Base-by-base conservation (phyloP, 2,888 invertebrate genomes). In the Eristalis intricaria region DNA sequence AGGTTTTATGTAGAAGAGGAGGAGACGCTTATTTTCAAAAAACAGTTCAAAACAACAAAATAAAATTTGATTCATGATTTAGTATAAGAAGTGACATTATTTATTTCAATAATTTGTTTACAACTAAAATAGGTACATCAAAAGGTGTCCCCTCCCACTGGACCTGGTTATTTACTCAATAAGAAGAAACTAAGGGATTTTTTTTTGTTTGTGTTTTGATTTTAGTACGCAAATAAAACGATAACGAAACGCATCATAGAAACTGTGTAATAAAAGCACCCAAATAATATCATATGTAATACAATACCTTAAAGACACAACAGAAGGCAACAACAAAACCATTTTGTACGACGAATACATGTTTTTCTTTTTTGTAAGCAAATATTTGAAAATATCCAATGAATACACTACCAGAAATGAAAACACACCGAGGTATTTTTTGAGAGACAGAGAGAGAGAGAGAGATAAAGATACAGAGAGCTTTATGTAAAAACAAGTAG, bases 241-340 rank as follows among this genome's bases (percentile, higher is more conserved):
- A 50, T 8, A 50, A 50, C 50, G 26, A 26, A 50, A 50, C n/a
- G 50, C 8, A 50, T 50, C 50, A 50, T 19, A 50, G n/a, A 50
- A 32, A 50, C 19, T 50, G 50, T 50, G 50, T 50, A 50, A 50
- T 50, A 19, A 50, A 50, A 50, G 50, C 50, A 50, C 50, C 50
- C 50, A 50, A 50, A 50, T 50, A 50, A 50, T n/a, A 50, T 50
- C 50, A 50, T 50, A 50, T 50, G 19, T 50, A 19, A 19, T n/a
- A 7, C 8, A 50, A 50, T 19, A 50, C 19, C 19, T 50, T 50
- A 50, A 32, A 19, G 50, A 50, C 50, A 50, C 50, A 50, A 50
- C 50, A 50, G 50, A 50, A 50, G 50, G 50, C 50, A 50, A 50
- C 50, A 50, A 50, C n/a, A 50, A 50, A 50, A 50, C 43, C 43